A percentile compares a stretch with the other conserved stretches of the same genome.
Evolutionary conservation across 1,140 invertebrate genomes (phyloP).

Genomic region (Colletes gigas): DNA sequence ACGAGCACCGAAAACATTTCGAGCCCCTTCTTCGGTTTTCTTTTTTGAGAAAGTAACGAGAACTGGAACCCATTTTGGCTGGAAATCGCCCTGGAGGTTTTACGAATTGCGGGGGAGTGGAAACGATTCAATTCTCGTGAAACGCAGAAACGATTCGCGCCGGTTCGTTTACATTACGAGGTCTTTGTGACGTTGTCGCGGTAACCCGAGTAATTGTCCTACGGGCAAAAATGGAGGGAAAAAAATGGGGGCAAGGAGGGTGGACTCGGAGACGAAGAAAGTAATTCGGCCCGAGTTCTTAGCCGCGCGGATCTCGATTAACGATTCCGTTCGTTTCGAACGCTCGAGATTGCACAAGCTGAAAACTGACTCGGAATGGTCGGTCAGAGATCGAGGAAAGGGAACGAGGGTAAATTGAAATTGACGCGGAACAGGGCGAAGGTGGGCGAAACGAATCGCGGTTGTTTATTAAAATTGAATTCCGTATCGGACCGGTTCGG

Average conservation of each 20-base stretch:
- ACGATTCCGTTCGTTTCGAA: background rate
- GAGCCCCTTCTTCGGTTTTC: background rate
- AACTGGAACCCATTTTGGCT: too few species aligned
- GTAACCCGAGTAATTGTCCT: conserved; percentile 26
- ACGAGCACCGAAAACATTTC: conserved; percentile 14
- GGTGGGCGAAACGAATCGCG: too few species aligned
- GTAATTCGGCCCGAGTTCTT: background rate
- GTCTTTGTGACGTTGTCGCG: conserved; percentile 46
- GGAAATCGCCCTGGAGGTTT: conserved; percentile 11
- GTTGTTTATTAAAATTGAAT: background rate
- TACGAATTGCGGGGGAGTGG: conserved; percentile 10
- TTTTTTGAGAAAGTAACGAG: too few species aligned
- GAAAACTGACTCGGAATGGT: background rate
- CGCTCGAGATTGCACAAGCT: too few species aligned
- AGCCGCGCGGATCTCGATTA: background rate
- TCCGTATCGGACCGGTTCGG: background rate
- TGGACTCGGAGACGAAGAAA: conserved; percentile 1
- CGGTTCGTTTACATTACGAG: conserved; percentile 54
- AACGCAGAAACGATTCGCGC: conserved; percentile 37
- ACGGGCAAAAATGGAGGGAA: background rate
- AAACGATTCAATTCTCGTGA: conserved; percentile 41
- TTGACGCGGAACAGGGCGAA: background rate
- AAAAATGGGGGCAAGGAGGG: background rate
- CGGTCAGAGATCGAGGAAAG: background rate
- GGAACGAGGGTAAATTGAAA: background rate